phyloP scores from a whole-genome alignment of 2,113 vertebrate species.

The Genyomyrus donnyi region DNA sequence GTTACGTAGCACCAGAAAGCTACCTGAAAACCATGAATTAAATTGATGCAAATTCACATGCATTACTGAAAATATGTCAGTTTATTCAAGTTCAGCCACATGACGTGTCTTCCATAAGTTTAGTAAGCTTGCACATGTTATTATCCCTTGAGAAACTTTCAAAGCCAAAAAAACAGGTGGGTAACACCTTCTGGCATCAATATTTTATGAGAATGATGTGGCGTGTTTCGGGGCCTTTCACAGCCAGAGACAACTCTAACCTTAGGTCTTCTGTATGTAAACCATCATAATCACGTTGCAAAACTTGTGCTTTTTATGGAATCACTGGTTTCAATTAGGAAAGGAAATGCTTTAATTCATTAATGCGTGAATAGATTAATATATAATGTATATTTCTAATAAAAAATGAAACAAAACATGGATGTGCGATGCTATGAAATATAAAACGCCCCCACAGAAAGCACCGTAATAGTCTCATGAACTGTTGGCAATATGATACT shows the following conservation, averaged over 20 bases:
- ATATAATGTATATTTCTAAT: not conserved
- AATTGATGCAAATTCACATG: constrained; percentile 13
- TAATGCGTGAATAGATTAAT: not conserved
- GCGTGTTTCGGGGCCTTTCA: constrained; percentile 28
- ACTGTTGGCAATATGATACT: constrained; percentile 14
- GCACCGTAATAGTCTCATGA: not conserved
- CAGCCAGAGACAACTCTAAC: constrained; percentile 18
- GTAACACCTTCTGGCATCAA: not conserved
- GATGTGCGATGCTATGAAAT: not conserved
- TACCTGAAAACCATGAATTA: not conserved
- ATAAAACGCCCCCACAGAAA: not conserved
- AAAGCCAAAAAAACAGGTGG: not conserved
- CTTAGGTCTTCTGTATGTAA: not conserved
- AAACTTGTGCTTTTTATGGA: not conserved
- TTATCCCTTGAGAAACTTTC: not conserved
- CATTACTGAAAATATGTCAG: constrained; percentile 1
- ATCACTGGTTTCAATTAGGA: not conserved
- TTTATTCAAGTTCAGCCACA: not conserved
- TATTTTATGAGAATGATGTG: constrained; percentile 16
- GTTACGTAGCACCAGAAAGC: constrained; percentile 12
- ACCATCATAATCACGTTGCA: not conserved
- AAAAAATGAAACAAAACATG: not conserved
- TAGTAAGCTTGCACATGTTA: not conserved
- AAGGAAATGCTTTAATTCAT: not conserved
- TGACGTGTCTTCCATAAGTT: not conserved